phyloP scores from a whole-genome alignment of 1,140 invertebrate species.

The Drosophila hydei region DNA sequence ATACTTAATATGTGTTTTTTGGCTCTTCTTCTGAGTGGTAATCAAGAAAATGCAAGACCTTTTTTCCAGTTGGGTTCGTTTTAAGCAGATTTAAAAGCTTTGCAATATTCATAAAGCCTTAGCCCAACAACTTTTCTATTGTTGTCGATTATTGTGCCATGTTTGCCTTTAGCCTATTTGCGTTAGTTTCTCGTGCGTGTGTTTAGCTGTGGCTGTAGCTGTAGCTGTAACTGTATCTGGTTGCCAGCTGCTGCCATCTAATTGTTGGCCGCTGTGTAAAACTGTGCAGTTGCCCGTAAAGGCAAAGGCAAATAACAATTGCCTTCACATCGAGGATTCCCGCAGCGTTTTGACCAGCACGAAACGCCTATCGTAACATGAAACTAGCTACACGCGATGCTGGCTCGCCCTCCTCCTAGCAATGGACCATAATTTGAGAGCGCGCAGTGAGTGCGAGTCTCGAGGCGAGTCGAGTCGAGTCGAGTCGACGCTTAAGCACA shows the following conservation, averaged over 20 bases:
- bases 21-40: conserved; percentile 12
- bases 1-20: neutral
- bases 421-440: conserved; percentile 76
- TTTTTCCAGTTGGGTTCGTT: conserved; percentile 18
- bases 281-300: conserved; percentile 66
- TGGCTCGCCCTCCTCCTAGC: conserved; percentile 37
- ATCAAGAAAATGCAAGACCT: conserved; percentile 33
- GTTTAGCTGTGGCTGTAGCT: conserved; percentile 14
- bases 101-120: conserved; percentile 45
- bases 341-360: conserved; percentile 78
- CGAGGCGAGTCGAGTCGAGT: conserved; percentile 49
- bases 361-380: conserved; percentile 75
- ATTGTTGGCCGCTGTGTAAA: conserved; percentile 75
- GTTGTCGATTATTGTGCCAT: conserved; percentile 71
- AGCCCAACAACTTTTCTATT: conserved; percentile 51
- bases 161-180: conserved; percentile 37
- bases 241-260: conserved; percentile 73
- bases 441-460: conserved; percentile 55
- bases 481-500: conserved; percentile 77
- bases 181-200: conserved; percentile 31
- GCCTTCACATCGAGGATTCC: conserved; percentile 74
- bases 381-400: conserved; percentile 57
- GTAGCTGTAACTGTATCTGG: conserved; percentile 20
- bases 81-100: conserved; percentile 25
- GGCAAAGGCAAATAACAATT: conserved; percentile 77